A percentile compares a stretch with the other conserved stretches of the same genome.
These are phyloP conservation scores for Raja brachyura DNA, from an alignment of 2,113 vertebrate species.

Conservation along the genomic window DNA sequence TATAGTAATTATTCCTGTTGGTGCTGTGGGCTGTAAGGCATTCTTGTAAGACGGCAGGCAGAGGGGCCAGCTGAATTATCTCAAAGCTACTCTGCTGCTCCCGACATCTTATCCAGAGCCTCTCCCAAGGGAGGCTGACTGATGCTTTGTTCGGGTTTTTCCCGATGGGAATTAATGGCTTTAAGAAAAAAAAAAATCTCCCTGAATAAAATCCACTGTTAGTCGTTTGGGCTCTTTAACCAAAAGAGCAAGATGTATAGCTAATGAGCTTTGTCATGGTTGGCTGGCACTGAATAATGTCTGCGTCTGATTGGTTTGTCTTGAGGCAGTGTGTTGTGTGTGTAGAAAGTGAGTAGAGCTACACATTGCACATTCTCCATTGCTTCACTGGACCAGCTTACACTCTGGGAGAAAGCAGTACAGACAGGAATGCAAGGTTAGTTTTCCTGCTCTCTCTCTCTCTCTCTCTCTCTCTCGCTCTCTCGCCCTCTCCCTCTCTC, in stretches of 20 bases:
- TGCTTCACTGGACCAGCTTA: conserved; percentile 28
- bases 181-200: conserved; percentile 14
- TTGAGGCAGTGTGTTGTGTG: conserved; percentile 55
- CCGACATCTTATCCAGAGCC: conserved; percentile 27
- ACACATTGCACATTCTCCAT: conserved; percentile 37
- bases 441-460: background rate
- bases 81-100: conserved; percentile 17
- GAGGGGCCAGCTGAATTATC: conserved; percentile 7
- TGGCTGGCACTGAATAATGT: conserved; percentile 52
- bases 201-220: conserved; percentile 36
- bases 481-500: background rate
- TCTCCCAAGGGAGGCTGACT: conserved; percentile 36
- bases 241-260: conserved; percentile 42
- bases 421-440: conserved; percentile 38
- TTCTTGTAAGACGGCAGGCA: background rate
- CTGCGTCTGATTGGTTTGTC: conserved; percentile 51
- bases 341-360: conserved; percentile 30
- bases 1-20: conserved; percentile 24
- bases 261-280: conserved; percentile 64
- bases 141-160: conserved; percentile 19
- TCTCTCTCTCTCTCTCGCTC: background rate
- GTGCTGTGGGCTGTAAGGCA: background rate
- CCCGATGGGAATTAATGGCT: conserved; percentile 12
- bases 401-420: conserved; percentile 12
- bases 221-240: conserved; percentile 33